Evolutionary conservation across 1,140 invertebrate genomes (phyloP).

Genomic region (Drosophila subpulchrella): DNA sequence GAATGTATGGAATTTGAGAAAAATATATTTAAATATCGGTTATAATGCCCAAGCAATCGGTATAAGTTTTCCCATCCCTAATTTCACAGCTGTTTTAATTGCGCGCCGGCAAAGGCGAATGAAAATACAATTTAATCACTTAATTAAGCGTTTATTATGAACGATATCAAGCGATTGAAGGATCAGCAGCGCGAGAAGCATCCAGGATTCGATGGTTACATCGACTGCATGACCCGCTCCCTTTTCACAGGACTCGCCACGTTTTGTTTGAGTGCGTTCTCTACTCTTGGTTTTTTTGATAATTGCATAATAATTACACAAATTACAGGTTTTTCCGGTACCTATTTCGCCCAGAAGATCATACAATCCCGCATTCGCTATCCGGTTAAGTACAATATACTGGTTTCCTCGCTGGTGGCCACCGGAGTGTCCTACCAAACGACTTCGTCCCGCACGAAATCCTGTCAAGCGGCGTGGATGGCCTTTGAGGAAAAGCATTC

Average conservation of each 20-base stretch:
- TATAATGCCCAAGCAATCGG: background rate
- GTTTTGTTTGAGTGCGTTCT: constrained; percentile 84
- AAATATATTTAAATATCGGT: no score
- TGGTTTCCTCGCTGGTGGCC: constrained; percentile 83
- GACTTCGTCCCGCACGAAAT: constrained; percentile 82
- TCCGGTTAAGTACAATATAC: constrained; percentile 78
- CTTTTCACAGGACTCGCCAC: constrained; percentile 85
- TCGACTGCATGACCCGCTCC: constrained; percentile 86
- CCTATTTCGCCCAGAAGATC: constrained; percentile 84
- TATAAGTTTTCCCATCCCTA: background rate
- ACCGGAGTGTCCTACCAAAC: constrained; percentile 79
- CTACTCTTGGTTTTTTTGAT: background rate
- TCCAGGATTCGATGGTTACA: constrained; percentile 85
- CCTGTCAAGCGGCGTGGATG: constrained; percentile 85
- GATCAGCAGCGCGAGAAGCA: constrained; percentile 84
- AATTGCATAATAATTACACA: constrained; percentile 73
- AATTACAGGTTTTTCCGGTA: constrained; percentile 84
- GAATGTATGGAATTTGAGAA: no score
- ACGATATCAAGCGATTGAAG: constrained; percentile 83
- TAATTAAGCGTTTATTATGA: constrained; percentile 68
- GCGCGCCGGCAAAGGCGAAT: constrained; percentile 12
- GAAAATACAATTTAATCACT: background rate
- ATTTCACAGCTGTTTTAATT: constrained; percentile 1
- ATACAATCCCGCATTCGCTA: constrained; percentile 83
- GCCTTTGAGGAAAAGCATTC: constrained; percentile 85